phyloP scores from a whole-genome alignment of 2,113 vertebrate species.

The Mobula hypostoma region DNA sequence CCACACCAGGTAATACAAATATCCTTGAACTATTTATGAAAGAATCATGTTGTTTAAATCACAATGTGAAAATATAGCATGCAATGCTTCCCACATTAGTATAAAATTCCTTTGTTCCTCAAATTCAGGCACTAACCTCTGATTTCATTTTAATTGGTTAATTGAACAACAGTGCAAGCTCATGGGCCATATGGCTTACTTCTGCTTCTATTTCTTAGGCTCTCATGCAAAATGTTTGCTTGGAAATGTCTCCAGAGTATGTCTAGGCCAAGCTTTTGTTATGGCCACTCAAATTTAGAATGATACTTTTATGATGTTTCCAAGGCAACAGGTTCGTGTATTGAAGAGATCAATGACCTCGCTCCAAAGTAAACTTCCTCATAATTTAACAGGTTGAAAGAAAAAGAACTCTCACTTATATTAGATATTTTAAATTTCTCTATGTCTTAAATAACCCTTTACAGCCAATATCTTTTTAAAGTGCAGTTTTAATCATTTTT shows the following conservation, averaged over 20 bases:
- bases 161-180: background rate
- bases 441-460: background rate
- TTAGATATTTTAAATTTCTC: background rate
- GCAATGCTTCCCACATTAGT: background rate
- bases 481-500: background rate
- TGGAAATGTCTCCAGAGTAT: background rate
- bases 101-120: conserved; percentile 4
- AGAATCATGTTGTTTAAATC: background rate
- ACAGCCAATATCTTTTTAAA: background rate
- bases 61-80: background rate
- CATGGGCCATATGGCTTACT: no score
- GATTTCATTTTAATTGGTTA: background rate
- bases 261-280: conserved; percentile 4
- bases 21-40: background rate
- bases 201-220: no score
- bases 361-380: background rate
- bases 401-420: background rate
- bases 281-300: background rate
- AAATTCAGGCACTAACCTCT: background rate
- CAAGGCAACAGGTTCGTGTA: background rate
- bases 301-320: background rate
- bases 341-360: conserved; percentile 2
- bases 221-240: background rate
- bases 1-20: background rate
- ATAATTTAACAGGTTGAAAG: background rate